These are phyloP conservation scores for Psylliodes chrysocephalus DNA, from an alignment of 2,888 invertebrate species.

Conservation along the genomic window DNA sequence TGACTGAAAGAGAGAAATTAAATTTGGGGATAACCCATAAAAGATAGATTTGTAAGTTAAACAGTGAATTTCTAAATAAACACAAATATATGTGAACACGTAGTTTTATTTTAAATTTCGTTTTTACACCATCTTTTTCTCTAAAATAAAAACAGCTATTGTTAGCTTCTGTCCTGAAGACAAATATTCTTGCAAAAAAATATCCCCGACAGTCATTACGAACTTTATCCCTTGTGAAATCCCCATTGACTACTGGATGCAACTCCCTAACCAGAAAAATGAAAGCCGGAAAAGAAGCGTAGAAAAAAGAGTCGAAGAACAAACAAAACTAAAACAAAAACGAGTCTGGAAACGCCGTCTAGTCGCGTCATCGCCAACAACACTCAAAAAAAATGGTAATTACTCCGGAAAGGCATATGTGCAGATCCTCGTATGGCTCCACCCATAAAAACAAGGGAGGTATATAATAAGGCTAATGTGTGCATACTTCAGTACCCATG, in stretches of 20 bases:
- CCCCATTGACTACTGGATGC: constrained; percentile 11
- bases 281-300: not conserved
- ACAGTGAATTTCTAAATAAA: no score
- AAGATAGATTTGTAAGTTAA: no score
- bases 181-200: no score
- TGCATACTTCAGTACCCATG: constrained; percentile 29
- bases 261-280: constrained; percentile 7
- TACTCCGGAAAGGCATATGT: constrained; percentile 37
- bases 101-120: no score
- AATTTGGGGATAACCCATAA: no score
- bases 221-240: not conserved
- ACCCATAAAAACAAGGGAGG: constrained; percentile 53
- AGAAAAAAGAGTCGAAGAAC: constrained; percentile 4
- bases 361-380: constrained; percentile 21
- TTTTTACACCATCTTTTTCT: no score
- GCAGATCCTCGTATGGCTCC: no score
- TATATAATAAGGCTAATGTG: constrained; percentile 57
- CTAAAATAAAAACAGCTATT: no score
- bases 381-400: constrained; percentile 41
- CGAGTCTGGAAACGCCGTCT: constrained; percentile 28
- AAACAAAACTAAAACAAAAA: constrained; percentile 31
- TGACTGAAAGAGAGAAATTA: no score
- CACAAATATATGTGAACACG: no score
- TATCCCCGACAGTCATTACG: no score
- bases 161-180: no score